A percentile compares a stretch with the other conserved stretches of the same genome.
These are phyloP conservation scores for Cynoglossus semilaevis DNA, from an alignment of 2,113 vertebrate genomes.

Conservation along the genomic window DNA sequence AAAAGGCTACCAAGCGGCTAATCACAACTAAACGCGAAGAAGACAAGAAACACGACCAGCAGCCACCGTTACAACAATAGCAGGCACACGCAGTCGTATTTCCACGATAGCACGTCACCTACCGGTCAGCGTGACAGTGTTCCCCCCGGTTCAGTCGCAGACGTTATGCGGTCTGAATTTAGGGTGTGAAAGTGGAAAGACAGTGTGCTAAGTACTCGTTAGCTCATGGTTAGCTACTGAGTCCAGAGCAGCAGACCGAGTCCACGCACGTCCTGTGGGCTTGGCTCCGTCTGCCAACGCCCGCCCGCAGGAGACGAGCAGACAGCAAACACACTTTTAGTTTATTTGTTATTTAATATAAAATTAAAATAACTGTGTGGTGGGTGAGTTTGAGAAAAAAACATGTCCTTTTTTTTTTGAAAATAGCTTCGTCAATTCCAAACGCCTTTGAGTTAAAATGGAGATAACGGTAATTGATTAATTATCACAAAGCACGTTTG, in stretches of 20 bases:
- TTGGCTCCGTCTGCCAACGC: constrained; percentile 64
- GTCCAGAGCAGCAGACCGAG: constrained; percentile 40
- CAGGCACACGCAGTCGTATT: accelerated
- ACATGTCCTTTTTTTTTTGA: too few species aligned
- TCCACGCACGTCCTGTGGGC: constrained; percentile 50
- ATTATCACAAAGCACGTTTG: too few species aligned
- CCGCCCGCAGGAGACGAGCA: constrained; percentile 52
- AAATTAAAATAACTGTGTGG: too few species aligned
- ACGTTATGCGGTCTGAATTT: neutral
- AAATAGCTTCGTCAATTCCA: too few species aligned
- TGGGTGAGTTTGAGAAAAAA: too few species aligned
- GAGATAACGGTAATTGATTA: too few species aligned
- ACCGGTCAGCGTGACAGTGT: constrained; percentile 3
- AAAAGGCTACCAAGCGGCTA: constrained; percentile 51
- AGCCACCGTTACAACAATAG: accelerated
- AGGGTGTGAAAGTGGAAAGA: constrained; percentile 16
- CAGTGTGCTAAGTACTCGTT: constrained; percentile 48
- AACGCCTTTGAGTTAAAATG: too few species aligned
- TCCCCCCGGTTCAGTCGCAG: neutral
- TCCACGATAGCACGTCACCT: constrained; percentile 5
- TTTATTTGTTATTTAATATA: neutral
- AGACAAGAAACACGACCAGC: neutral
- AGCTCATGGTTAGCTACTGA: constrained; percentile 67
- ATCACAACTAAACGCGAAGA: constrained; percentile 35
- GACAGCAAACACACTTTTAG: constrained; percentile 5